phyloP scores from a whole-genome alignment of 2,113 vertebrate genomes.

The crab-eating macaque (Macaca fascicularis) region DNA sequence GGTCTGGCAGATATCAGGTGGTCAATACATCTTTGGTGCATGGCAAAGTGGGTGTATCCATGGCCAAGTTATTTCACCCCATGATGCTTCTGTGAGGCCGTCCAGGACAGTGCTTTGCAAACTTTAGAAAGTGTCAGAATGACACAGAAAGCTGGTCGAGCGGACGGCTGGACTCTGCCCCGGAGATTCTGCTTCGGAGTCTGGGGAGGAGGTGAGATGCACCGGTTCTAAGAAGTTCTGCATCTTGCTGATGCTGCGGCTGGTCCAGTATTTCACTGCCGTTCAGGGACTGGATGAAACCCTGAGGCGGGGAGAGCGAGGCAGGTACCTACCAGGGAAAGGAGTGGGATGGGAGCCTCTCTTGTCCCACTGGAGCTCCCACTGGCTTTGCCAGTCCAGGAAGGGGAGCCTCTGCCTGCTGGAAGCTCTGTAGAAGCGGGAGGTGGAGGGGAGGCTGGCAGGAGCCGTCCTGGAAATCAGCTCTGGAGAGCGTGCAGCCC shows the following conservation, averaged over 20 bases:
- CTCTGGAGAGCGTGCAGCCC: rapidly evolving
- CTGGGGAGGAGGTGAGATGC: not conserved
- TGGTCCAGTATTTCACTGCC: not conserved
- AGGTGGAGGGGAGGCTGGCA: not conserved
- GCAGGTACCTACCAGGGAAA: not conserved
- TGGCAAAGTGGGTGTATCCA: not conserved
- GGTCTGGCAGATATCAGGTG: no score
- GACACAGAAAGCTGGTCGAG: not conserved
- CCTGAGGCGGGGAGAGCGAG: not conserved
- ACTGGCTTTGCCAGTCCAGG: not conserved
- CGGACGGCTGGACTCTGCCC: not conserved
- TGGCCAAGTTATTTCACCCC: not conserved
- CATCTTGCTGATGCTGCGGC: no score
- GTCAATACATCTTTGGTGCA: rapidly evolving
- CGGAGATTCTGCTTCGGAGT: not conserved
- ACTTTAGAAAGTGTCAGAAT: not conserved
- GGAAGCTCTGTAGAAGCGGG: not conserved
- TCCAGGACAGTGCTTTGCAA: rapidly evolving
- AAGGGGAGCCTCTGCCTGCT: not conserved
- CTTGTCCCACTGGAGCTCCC: not conserved
- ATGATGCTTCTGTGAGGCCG: not conserved
- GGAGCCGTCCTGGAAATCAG: not conserved
- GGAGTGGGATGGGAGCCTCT: not conserved
- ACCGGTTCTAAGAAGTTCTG: not conserved
- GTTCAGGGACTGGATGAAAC: not conserved